A percentile compares a stretch with the other conserved stretches of the same genome.
phyloP scores from a whole-genome alignment of 2,888 invertebrate species.

The Muschampia plurimacula region DNA sequence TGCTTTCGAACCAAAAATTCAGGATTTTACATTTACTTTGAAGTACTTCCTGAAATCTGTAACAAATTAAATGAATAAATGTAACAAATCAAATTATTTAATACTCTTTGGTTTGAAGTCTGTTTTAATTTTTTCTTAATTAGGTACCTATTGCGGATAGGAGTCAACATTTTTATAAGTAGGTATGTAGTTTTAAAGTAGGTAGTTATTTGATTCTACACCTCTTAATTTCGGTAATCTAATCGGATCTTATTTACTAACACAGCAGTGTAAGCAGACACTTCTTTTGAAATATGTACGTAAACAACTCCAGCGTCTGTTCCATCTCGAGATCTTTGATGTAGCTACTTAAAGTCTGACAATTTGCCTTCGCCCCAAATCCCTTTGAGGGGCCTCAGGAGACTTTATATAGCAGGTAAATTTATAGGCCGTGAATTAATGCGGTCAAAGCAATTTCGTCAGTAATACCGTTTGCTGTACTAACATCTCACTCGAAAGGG shows the following conservation, averaged over 20 bases:
- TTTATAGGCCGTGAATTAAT: conserved; percentile 71
- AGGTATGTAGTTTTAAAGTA: too few relatives aligned
- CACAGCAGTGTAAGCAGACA: neutral
- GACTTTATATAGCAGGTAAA: conserved; percentile 72
- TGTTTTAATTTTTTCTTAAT: too few relatives aligned
- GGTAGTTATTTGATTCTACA: too few relatives aligned
- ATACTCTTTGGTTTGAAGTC: too few relatives aligned
- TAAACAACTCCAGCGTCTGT: conserved; percentile 45
- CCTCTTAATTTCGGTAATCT: neutral
- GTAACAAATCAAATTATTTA: too few relatives aligned
- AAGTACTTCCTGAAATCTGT: too few relatives aligned
- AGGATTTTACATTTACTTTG: too few relatives aligned
- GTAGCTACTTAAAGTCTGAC: conserved; percentile 66
- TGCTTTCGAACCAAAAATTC: too few relatives aligned
- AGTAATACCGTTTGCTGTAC: conserved; percentile 56
- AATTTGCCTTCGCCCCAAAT: conserved; percentile 68
- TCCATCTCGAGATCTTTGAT: conserved; percentile 57
- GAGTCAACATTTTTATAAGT: too few relatives aligned
- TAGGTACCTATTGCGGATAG: too few relatives aligned
- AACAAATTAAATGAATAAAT: too few relatives aligned
- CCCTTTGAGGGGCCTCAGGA: conserved; percentile 66
- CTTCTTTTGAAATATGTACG: conserved; percentile 25
- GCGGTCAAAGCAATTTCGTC: conserved; percentile 72
- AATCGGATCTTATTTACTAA: neutral
- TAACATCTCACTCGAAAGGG: conserved; percentile 61